Percentiles rank a stretch among this genome's conserved stretches.
These are phyloP conservation scores for Chelmon rostratus DNA, from an alignment of 2,797 vertebrate species.

Conservation along the genomic window DNA sequence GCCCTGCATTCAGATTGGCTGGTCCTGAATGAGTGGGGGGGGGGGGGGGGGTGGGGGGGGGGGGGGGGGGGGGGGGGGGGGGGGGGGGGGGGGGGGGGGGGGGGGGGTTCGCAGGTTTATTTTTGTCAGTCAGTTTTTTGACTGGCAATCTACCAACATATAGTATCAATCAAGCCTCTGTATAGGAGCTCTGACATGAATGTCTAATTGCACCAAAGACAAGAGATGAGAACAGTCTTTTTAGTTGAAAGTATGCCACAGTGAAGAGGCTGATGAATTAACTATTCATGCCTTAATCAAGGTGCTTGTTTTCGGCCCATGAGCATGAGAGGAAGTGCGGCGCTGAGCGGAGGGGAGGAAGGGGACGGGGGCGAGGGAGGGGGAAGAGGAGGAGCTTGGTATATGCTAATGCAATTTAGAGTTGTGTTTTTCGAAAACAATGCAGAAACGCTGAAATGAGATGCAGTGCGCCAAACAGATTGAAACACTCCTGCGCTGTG, in stretches of 20 bases:
- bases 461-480: conserved; percentile 43
- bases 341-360: conserved; percentile 32
- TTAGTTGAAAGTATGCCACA: conserved; percentile 83
- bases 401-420: conserved; percentile 86
- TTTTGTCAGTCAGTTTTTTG: conserved; percentile 75
- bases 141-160: conserved; percentile 82
- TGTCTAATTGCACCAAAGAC: conserved; percentile 87
- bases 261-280: conserved; percentile 87
- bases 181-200: conserved; percentile 82
- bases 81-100: conserved; percentile 31
- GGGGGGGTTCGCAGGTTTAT: conserved; percentile 59
- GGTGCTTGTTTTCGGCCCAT: conserved; percentile 87
- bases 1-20: conserved; percentile 66
- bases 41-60: conserved; percentile 20
- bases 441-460: conserved; percentile 70
- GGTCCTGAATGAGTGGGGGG: conserved; percentile 68
- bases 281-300: conserved; percentile 89
- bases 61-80: conserved; percentile 15
- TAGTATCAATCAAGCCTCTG: conserved; percentile 86
- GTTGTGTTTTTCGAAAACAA: conserved; percentile 79
- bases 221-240: conserved; percentile 87
- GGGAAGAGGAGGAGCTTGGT: conserved; percentile 71
- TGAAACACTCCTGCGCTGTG: conserved; percentile 38
- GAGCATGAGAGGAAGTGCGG: conserved; percentile 77
- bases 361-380: conserved; percentile 20